Evolutionary conservation across 2,797 vertebrate species (phyloP).

Genomic region (Syngnathus rostellatus): DNA sequence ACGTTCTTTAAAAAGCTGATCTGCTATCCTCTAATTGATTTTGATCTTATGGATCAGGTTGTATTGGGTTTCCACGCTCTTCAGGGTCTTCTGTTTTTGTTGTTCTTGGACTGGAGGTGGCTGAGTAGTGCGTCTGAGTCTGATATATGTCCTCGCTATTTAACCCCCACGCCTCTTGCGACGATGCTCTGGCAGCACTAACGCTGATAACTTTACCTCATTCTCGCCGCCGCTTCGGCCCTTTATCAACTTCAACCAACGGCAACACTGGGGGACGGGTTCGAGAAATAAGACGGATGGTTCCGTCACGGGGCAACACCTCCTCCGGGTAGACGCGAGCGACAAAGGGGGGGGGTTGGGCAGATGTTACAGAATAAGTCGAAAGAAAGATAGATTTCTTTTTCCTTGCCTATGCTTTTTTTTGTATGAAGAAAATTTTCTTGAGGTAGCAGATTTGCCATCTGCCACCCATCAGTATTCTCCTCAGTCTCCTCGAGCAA

Average conservation of each 20-base stretch:
- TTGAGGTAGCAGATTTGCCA: background rate
- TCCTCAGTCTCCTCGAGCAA: background rate
- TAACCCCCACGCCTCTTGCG: background rate
- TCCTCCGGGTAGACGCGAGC: constrained; percentile 42
- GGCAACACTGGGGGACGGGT: constrained; percentile 13
- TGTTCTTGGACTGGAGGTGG: background rate
- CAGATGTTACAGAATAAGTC: background rate
- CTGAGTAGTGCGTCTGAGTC: constrained; percentile 16
- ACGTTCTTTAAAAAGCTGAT: background rate
- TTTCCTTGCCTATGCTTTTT: background rate
- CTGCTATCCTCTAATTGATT: too few relatives aligned
- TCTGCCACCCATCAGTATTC: background rate
- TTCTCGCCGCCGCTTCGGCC: background rate
- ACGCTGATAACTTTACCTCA: constrained; percentile 1
- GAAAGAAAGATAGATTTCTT: background rate
- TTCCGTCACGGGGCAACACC: constrained; percentile 22
- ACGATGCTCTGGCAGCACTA: background rate
- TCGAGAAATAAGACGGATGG: constrained; percentile 28
- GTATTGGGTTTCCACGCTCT: background rate
- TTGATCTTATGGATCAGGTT: background rate
- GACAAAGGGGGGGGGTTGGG: background rate
- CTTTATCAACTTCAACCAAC: constrained; percentile 1
- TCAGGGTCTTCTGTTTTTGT: background rate
- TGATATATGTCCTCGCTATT: constrained; percentile 1
- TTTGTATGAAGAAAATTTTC: background rate